These are phyloP conservation scores for Brienomyrus longianalis DNA, from an alignment of 2,113 vertebrate species.

Conservation along the genomic window DNA sequence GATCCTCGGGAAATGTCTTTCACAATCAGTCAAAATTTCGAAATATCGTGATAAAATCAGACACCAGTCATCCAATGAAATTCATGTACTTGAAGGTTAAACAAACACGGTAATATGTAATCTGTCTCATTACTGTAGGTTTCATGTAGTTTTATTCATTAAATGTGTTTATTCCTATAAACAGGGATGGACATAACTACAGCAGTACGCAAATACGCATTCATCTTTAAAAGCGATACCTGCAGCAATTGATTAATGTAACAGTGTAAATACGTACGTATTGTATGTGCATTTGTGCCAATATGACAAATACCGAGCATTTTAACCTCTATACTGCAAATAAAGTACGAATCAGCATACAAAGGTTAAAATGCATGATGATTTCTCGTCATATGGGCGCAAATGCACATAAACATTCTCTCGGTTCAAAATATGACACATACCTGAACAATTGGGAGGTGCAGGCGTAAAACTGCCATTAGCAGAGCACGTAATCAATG, in stretches of 20 bases:
- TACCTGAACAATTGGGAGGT: constrained; percentile 46
- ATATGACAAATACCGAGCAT: too few relatives aligned
- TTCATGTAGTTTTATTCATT: background rate
- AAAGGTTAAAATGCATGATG: too few relatives aligned
- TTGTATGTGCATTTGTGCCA: too few relatives aligned
- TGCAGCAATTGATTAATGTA: too few relatives aligned
- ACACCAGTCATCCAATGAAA: background rate
- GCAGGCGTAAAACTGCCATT: constrained; percentile 22
- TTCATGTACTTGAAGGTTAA: background rate
- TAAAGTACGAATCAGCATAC: too few relatives aligned
- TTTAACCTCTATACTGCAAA: too few relatives aligned
- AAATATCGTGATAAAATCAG: background rate
- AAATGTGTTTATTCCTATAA: background rate
- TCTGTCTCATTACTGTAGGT: background rate
- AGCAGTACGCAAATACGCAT: too few relatives aligned
- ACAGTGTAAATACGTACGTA: too few relatives aligned
- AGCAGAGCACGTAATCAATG: background rate
- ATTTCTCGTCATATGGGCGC: too few relatives aligned
- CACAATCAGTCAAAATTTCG: background rate
- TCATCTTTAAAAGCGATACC: too few relatives aligned
- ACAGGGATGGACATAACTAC: background rate
- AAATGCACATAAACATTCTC: background rate
- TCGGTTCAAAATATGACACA: constrained; percentile 26
- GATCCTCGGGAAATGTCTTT: background rate
- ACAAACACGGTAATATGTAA: background rate